Evolutionary conservation across 2,888 invertebrate genomes (phyloP), one percentile per base, ranked within the genome.

Genomic region (Octodonta nipae): DNA sequence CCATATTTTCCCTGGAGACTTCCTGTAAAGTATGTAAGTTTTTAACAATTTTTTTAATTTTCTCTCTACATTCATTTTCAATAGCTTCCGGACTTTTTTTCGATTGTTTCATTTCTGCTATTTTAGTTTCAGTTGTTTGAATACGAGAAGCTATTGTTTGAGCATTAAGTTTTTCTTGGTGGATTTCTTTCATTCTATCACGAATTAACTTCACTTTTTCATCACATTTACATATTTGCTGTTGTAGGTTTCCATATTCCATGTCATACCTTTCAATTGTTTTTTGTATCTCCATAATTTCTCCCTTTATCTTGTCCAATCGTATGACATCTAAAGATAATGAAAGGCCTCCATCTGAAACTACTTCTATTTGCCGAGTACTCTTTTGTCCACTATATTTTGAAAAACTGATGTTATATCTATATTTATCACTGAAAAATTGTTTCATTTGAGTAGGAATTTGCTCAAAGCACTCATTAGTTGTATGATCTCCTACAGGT

Each of bases 401-500:
- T 0, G 84, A 84, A 33, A 65, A 58, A 1, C 60, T 68, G 0
- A 75, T 68, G 1, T 51, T 35, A 33, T 37, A 50, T 34, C 42
- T 38, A 26, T 38, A 65, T 65, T 65, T 54, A 77, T 79, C 72
- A 17, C 77, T 76, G 47, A 74, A 83, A 51, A 73, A 83, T 8
- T 57, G 52, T 0, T 50, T 63, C 22, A 83, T 67, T 22, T 66
- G 55, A 1, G 56, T 53, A 0, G 83, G 82, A 32, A 83, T 65
- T 4, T 61, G 55, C 1, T 70, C 70, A 14, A 70, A 68, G 51
- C 68, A 64, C 6, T 70, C 63, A 45, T 73, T 71, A 0, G 79
- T 77, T 24, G 61, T 61, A 0, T 68, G 63, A 30, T 68, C 69
- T 2, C 85, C 86, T 12, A 84, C 66, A 0, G 84, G 82, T 49